Conservation (phyloP, 2,888 invertebrate species). For the Synanthedon andrenaeformis region DNA sequence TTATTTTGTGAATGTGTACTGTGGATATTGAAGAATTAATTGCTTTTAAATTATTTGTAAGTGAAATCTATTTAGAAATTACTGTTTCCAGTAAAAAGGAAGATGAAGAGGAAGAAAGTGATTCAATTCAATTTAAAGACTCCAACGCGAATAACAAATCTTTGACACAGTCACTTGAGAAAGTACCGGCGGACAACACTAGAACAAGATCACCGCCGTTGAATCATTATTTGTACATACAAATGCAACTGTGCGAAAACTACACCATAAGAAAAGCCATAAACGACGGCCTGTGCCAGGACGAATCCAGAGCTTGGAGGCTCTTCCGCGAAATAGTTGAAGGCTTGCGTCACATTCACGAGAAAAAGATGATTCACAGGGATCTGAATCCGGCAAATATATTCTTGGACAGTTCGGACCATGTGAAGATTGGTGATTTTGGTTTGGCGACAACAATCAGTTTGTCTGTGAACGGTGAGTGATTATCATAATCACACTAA, state of each 20-base stretch:
- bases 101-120: slow-evolving; percentile 59
- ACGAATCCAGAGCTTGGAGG: slow-evolving; percentile 87
- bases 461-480: background rate
- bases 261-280: slow-evolving; percentile 89
- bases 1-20: too few species aligned
- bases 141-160: slow-evolving; percentile 53
- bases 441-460: slow-evolving; percentile 88
- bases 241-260: slow-evolving; percentile 99
- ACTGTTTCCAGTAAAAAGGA: slow-evolving; percentile 68
- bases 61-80: slow-evolving; percentile 22
- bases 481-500: background rate
- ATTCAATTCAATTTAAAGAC: background rate
- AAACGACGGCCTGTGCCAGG: slow-evolving; percentile 81
- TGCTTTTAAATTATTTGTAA: too few species aligned
- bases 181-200: slow-evolving; percentile 31
- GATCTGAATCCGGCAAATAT: slow-evolving; percentile 92
- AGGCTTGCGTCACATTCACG: slow-evolving; percentile 87
- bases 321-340: slow-evolving; percentile 95
- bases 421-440: slow-evolving; percentile 98
- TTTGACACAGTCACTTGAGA: slow-evolving; percentile 73
- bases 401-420: slow-evolving; percentile 93
- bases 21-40: too few species aligned
- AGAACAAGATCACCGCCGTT: slow-evolving; percentile 32
- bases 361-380: slow-evolving; percentile 89
- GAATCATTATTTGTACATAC: slow-evolving; percentile 37